Percentiles rank a stretch among this genome's conserved stretches.
These are phyloP conservation scores for Pheosia gnoma DNA, from an alignment of 2,888 invertebrate genomes.

Conservation along the genomic window DNA sequence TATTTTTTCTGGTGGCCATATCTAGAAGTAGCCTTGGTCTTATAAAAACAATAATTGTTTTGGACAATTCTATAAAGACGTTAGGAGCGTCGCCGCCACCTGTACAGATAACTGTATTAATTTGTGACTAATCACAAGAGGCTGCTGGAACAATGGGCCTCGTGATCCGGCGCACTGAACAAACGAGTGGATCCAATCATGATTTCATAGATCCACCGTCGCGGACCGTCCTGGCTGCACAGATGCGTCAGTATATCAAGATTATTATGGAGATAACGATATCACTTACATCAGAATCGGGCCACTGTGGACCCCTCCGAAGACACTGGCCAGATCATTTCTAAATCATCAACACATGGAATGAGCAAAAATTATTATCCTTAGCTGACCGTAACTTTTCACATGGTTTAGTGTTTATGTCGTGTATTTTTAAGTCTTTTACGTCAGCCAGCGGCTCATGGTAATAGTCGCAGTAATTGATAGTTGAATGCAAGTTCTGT, in stretches of 20 bases:
- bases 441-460: background rate
- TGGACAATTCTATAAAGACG: too few species aligned
- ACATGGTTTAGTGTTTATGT: background rate
- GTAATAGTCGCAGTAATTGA: conserved; percentile 6
- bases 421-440: background rate
- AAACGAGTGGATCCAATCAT: conserved; percentile 32
- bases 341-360: too few species aligned
- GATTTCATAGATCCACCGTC: conserved; percentile 25
- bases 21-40: too few species aligned
- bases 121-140: conserved; percentile 1
- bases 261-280: background rate
- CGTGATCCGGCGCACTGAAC: conserved; percentile 11
- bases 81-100: background rate
- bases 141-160: background rate
- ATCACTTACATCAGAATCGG: background rate
- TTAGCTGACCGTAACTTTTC: background rate
- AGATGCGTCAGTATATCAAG: conserved; percentile 9
- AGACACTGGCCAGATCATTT: background rate
- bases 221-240: conserved; percentile 18
- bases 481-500: conserved; percentile 5
- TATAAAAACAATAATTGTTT: too few species aligned
- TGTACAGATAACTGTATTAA: background rate
- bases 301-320: too few species aligned
- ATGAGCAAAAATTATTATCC: too few species aligned
- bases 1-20: too few species aligned